Conservation (phyloP, 92 coral and sea anemone species). For the Epizoanthus illoricatus region DNA sequence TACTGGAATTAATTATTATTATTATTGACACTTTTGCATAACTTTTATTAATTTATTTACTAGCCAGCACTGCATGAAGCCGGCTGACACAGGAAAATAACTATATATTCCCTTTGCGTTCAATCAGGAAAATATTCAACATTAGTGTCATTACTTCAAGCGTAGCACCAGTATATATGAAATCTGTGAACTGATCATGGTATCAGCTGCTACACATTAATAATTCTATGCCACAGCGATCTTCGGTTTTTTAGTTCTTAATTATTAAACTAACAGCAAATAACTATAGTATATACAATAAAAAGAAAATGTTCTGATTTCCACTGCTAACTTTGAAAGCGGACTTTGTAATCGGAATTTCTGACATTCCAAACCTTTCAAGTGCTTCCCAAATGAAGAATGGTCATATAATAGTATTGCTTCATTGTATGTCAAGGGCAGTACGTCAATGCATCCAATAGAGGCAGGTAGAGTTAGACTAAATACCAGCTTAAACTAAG, state of each 20-base stretch:
- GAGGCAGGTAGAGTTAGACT: too few species aligned
- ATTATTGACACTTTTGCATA: background rate
- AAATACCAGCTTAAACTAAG: too few species aligned
- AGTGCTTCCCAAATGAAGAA: background rate
- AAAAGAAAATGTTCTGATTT: background rate
- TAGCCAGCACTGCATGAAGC: background rate
- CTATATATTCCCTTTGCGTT: background rate
- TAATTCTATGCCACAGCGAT: background rate
- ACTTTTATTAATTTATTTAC: background rate
- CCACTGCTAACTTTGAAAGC: too few species aligned
- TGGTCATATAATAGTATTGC: background rate
- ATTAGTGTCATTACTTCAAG: too few species aligned
- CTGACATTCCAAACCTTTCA: background rate
- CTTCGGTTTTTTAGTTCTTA: too few species aligned
- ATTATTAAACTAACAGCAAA: too few species aligned
- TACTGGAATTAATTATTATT: too few species aligned
- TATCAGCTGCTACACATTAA: background rate
- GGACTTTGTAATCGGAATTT: constrained; percentile 1
- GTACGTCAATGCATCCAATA: too few species aligned
- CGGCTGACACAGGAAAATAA: background rate
- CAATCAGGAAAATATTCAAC: too few species aligned
- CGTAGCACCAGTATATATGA: background rate
- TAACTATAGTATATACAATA: too few species aligned
- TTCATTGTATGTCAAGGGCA: background rate
- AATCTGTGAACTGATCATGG: background rate